These are phyloP conservation scores for Pristis pectinata DNA, from an alignment of 2,797 vertebrate genomes.

Conservation along the genomic window DNA sequence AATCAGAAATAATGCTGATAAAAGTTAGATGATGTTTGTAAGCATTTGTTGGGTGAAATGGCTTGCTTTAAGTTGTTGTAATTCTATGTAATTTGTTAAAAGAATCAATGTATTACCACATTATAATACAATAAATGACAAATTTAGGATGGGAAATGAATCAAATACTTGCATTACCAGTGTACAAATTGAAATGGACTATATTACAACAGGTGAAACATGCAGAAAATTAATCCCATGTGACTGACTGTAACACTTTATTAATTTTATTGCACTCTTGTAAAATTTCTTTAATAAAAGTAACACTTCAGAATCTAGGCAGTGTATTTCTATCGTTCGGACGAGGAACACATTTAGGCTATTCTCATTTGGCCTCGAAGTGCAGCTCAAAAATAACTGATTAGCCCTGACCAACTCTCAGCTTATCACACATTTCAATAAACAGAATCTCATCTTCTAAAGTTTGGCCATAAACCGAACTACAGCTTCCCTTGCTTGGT, in stretches of 20 bases:
- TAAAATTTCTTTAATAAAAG: not conserved
- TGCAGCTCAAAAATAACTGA: not conserved
- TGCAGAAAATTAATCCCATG: not conserved
- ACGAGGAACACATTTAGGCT: no score
- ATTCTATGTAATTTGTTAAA: not conserved
- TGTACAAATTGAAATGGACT: not conserved
- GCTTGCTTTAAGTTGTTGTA: not conserved
- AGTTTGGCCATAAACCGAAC: not conserved
- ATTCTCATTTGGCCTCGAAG: not conserved
- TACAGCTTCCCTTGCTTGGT: no score
- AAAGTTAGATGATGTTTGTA: no score
- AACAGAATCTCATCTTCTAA: not conserved
- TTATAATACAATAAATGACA: no score
- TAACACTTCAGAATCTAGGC: not conserved
- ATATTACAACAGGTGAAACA: not conserved
- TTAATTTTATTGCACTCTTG: constrained; percentile 15
- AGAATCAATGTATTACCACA: not conserved
- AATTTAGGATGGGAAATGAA: no score
- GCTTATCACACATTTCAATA: not conserved
- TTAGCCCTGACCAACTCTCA: not conserved
- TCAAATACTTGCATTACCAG: no score
- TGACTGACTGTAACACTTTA: constrained; percentile 7
- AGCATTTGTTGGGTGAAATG: no score
- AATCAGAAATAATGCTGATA: no score
- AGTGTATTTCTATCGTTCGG: not conserved